Percentiles rank a stretch among this genome's conserved stretches.
Conservation (phyloP, 2,888 invertebrate genomes). For the Poecilus cupreus region DNA sequence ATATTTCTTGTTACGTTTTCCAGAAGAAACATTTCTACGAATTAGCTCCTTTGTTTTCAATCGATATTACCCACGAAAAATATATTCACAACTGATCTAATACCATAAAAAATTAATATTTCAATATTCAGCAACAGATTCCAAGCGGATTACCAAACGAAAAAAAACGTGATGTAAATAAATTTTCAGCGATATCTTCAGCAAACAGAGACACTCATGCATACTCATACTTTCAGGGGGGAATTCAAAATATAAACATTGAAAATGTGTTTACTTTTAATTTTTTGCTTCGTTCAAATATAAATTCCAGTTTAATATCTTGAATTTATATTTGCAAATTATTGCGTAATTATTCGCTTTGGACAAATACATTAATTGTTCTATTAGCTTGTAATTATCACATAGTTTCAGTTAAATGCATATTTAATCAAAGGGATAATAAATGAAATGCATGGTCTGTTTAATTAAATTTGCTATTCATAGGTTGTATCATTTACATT, state of each 20-base stretch:
- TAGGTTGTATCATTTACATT: no score
- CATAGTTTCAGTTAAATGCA: no score
- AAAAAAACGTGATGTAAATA: conserved; percentile 3
- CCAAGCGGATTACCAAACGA: neutral
- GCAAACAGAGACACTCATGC: neutral
- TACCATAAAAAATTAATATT: neutral
- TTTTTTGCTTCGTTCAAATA: neutral
- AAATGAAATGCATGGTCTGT: no score
- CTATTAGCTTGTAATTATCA: no score
- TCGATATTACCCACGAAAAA: no score
- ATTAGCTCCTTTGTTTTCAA: no score
- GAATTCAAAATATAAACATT: neutral
- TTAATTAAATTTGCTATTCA: no score
- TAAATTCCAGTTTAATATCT: neutral
- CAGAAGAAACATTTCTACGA: neutral
- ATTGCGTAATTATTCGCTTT: neutral
- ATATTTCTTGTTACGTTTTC: neutral
- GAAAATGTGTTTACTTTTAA: neutral
- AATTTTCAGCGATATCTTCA: conserved; percentile 8
- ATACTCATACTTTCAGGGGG: neutral
- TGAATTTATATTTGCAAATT: neutral
- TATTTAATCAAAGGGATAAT: no score
- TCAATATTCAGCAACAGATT: neutral
- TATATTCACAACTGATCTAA: no score
- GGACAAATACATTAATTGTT: no score